These are phyloP conservation scores for Sebastes schlegelii DNA, from an alignment of 2,113 vertebrate species.

Conservation along the genomic window DNA sequence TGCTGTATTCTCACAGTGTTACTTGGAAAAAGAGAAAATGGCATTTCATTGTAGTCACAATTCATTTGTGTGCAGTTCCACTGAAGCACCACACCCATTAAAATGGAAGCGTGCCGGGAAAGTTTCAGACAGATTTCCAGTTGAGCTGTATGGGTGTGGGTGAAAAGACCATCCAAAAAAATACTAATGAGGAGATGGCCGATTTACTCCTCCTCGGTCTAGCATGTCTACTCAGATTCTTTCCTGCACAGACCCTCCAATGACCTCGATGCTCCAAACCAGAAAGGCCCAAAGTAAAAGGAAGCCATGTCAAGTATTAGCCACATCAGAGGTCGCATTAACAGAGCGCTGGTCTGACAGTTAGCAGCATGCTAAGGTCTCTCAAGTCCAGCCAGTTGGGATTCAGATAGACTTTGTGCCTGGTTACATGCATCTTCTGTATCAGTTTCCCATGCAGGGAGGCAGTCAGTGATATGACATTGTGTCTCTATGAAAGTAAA, in stretches of 20 bases:
- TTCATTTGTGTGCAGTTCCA: conserved; percentile 40
- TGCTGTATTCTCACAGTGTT: background rate
- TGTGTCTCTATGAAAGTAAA: conserved; percentile 38
- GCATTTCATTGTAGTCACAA: conserved; percentile 38
- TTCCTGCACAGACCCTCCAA: background rate
- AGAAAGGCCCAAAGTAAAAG: conserved; percentile 1
- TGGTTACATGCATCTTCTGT: conserved; percentile 10
- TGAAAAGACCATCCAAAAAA: conserved; percentile 38
- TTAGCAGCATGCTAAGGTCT: conserved; percentile 35
- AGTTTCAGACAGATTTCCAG: conserved; percentile 61
- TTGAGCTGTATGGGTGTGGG: conserved; percentile 39
- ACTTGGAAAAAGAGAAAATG: conserved; percentile 27
- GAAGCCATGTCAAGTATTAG: conserved; percentile 11
- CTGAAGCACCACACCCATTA: conserved; percentile 62
- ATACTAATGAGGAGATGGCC: conserved; percentile 30
- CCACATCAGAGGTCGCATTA: conserved; percentile 32
- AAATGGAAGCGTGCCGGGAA: conserved; percentile 55
- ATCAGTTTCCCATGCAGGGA: conserved; percentile 54
- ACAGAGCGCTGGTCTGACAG: background rate
- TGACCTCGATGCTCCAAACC: conserved; percentile 19
- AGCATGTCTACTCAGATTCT: background rate
- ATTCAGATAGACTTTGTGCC: conserved; percentile 15
- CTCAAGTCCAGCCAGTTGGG: conserved; percentile 47
- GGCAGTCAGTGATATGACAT: conserved; percentile 26
- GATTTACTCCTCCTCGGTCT: background rate